Conservation (phyloP, 1,140 invertebrate species). For the Rhagoletis pomonella region DNA sequence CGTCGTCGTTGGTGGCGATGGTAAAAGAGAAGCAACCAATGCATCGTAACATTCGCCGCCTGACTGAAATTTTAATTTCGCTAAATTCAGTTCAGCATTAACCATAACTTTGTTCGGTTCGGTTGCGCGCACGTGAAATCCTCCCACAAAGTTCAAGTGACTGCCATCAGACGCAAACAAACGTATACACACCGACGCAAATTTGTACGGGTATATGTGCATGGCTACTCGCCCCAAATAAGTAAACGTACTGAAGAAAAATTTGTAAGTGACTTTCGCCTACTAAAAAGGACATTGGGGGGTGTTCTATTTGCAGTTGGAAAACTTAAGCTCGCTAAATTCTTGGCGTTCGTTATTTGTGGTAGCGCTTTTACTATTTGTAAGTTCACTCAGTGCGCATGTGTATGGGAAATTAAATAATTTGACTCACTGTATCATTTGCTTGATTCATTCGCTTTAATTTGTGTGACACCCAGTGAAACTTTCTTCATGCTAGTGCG, state of each 20-base stretch:
- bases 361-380: neutral
- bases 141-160: neutral
- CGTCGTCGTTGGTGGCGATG: neutral
- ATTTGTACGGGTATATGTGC: neutral
- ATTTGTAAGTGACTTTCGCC: neutral
- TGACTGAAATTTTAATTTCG: slow-evolving; percentile 40
- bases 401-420: neutral
- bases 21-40: slow-evolving; percentile 2
- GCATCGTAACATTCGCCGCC: neutral
- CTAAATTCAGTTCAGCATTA: slow-evolving; percentile 46
- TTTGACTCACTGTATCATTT: neutral
- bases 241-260: neutral
- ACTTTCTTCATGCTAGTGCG: slow-evolving; percentile 29
- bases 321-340: too few species aligned
- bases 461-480: slow-evolving; percentile 28
- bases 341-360: neutral
- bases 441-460: neutral
- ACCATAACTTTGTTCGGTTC: slow-evolving; percentile 46
- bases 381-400: neutral
- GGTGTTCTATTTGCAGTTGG: neutral
- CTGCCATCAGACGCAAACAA: neutral
- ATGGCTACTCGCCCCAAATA: neutral
- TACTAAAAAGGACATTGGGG: slow-evolving; percentile 9
- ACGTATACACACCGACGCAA: neutral
- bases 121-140: slow-evolving; percentile 34